Conservation (phyloP, 2,797 vertebrate genomes). For the Chromobotia macracanthus region DNA sequence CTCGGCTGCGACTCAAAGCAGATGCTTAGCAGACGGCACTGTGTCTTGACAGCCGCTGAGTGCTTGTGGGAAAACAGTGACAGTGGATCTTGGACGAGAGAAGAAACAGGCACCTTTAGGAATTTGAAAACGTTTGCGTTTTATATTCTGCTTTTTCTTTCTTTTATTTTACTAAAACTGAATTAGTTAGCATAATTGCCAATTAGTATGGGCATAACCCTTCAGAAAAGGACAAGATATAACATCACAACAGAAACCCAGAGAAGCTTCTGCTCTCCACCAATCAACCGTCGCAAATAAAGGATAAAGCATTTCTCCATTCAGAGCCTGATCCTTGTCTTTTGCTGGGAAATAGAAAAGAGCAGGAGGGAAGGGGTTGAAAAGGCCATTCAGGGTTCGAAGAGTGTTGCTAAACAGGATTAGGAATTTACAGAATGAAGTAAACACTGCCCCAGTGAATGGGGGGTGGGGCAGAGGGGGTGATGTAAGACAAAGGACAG, state of each 20-base stretch:
- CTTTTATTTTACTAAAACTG: background rate
- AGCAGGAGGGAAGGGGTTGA: constrained; percentile 29
- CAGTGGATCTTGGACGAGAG: constrained; percentile 10
- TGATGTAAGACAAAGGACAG: constrained; percentile 79
- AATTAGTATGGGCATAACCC: constrained; percentile 76
- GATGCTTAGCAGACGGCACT: constrained; percentile 32
- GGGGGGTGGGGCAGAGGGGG: constrained; percentile 63
- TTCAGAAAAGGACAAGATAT: constrained; percentile 56
- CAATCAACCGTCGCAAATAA: constrained; percentile 57
- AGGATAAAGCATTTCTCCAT: constrained; percentile 66
- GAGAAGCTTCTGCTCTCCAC: constrained; percentile 64
- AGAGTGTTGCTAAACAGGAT: constrained; percentile 83
- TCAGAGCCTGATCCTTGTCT: constrained; percentile 58
- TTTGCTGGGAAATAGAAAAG: constrained; percentile 69
- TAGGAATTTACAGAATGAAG: constrained; percentile 76
- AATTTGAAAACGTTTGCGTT: constrained; percentile 71
- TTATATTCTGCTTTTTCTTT: constrained; percentile 65
- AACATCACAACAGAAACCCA: constrained; percentile 62
- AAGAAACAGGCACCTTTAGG: constrained; percentile 43
- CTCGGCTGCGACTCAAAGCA: constrained; percentile 20
- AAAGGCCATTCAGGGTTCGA: constrained; percentile 72
- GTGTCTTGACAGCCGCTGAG: constrained; percentile 30
- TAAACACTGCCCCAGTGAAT: constrained; percentile 77
- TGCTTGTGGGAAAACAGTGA: constrained; percentile 29
- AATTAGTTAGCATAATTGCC: constrained; percentile 65